Conservation (phyloP, 2,113 vertebrate genomes). For the Odocoileus hemionus region DNA sequence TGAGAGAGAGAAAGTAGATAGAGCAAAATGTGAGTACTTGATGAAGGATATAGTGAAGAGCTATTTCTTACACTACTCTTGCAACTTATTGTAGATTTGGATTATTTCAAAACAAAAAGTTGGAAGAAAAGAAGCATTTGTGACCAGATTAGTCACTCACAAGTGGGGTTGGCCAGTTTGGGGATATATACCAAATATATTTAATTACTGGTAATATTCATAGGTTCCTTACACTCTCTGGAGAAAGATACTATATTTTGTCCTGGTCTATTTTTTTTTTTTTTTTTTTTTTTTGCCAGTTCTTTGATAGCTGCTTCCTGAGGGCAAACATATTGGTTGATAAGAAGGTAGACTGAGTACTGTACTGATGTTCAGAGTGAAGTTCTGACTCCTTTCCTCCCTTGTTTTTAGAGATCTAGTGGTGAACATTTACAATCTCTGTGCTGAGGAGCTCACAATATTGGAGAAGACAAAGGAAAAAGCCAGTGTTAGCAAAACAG, state of each 20-base stretch:
- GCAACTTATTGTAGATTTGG: neutral
- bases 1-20: neutral
- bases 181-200: neutral
- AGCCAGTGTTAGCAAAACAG: neutral
- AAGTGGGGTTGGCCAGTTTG: neutral
- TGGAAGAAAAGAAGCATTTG: neutral
- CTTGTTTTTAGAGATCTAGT: neutral
- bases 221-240: neutral
- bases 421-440: neutral
- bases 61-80: neutral
- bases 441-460: neutral
- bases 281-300: neutral
- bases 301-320: neutral
- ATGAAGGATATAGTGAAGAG: neutral
- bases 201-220: neutral
- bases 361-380: neutral
- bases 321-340: neutral
- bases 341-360: neutral
- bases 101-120: neutral
- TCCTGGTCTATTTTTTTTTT: no score
- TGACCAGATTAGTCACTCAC: neutral
- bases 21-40: neutral
- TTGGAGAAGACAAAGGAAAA: neutral
- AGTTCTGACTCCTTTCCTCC: neutral
- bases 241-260: neutral